phyloP scores from a whole-genome alignment of 2,797 vertebrate genomes.

The Sylvilagus floridanus region DNA sequence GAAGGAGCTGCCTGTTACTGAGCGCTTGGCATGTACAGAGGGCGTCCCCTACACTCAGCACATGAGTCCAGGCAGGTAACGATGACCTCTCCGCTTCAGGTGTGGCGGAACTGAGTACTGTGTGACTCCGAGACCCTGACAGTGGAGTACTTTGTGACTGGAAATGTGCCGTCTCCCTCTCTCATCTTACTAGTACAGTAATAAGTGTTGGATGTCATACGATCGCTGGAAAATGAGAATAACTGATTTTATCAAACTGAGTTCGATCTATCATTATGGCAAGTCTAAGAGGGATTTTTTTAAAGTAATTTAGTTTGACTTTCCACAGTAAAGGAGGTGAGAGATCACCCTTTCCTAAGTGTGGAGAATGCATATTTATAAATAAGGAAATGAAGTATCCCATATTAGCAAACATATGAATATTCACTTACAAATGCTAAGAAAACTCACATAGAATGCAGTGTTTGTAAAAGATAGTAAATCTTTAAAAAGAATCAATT shows the following conservation, averaged over 20 bases:
- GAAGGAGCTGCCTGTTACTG: background rate
- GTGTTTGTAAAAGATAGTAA: background rate
- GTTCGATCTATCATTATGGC: conserved; percentile 41
- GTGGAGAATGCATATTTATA: conserved; percentile 41
- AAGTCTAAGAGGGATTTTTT: conserved; percentile 6
- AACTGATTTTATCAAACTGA: conserved; percentile 55
- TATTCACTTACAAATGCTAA: background rate
- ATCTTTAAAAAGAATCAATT: conserved; percentile 21
- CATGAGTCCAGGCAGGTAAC: background rate
- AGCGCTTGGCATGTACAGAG: background rate
- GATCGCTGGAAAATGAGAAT: conserved; percentile 41
- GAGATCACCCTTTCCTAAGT: background rate
- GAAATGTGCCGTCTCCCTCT: background rate
- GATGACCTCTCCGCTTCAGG: background rate
- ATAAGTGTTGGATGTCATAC: conserved; percentile 17
- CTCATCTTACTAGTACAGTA: background rate
- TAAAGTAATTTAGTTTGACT: conserved; percentile 21
- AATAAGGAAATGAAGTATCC: conserved; percentile 10
- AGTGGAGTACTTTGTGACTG: background rate
- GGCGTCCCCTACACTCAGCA: background rate
- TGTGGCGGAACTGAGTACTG: background rate
- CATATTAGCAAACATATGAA: background rate
- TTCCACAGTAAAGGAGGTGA: conserved; percentile 36
- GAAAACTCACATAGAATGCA: background rate
- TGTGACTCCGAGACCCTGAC: background rate